Evolutionary conservation across 2,797 vertebrate species (phyloP).

Genomic region (Rhodeus uyekii): DNA sequence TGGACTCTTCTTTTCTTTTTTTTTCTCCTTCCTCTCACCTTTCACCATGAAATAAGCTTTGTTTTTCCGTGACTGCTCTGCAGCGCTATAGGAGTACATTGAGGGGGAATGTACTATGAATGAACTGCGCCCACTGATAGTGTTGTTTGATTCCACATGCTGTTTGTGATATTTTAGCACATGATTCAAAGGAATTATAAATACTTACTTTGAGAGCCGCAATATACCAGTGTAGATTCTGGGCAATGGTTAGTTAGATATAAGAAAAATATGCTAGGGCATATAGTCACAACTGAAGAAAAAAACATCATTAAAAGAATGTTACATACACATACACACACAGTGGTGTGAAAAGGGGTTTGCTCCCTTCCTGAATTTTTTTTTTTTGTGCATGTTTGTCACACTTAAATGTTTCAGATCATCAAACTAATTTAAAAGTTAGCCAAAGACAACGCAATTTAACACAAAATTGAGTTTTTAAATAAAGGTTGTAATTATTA

Average conservation of each 20-base stretch:
- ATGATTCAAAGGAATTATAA: not conserved
- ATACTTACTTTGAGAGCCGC: not conserved
- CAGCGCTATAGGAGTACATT: not conserved
- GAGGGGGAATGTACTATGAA: not conserved
- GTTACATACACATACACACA: no score
- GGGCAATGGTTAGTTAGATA: not conserved
- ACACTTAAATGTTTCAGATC: no score
- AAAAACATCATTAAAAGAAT: not conserved
- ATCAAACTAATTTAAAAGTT: no score
- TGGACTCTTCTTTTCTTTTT: not conserved
- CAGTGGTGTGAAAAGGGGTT: no score
- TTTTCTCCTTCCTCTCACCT: not conserved
- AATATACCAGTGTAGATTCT: not conserved
- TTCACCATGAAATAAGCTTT: conserved; percentile 19
- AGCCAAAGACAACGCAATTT: no score
- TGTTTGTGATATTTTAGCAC: not conserved
- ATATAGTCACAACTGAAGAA: not conserved
- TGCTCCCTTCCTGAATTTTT: no score
- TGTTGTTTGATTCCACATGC: not conserved
- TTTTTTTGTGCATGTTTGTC: no score
- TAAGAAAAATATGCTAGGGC: not conserved
- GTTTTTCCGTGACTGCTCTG: not conserved
- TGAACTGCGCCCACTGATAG: not conserved
- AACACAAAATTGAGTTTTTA: no score
- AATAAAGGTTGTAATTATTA: no score